Base-by-base conservation (phyloP, 2,113 vertebrate genomes). In the Thryonomys swinderianus region DNA sequence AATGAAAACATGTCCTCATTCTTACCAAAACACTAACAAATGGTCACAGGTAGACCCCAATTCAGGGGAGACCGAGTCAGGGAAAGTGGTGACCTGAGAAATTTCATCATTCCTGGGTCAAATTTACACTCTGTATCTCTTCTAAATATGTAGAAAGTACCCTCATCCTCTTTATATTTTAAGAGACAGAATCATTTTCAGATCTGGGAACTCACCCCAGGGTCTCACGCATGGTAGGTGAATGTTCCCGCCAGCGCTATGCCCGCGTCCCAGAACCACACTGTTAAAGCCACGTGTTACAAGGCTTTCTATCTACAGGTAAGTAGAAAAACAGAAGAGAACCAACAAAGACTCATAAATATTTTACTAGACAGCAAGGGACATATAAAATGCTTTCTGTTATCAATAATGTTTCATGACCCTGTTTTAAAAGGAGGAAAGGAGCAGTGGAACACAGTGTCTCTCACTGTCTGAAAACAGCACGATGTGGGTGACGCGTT, bases 41-140 rank as follows among this genome's bases (percentile, higher is more conserved):
- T 96, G 96, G 95, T 97, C 96, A 95, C 90, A 97, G 91, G 85
- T 83, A 96, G 94, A 98, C 91, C 57, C 27, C 73, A 73, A 93
- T 81, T 2, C 53, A 91, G 83, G 92, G 85, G 87, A 95, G 73
- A 96, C 82, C 97, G 95, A 94, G 88, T 95, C 83, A 97, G 95
- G n/a, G n/a, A 94, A 97, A 51, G 86, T 96, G 97, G 67, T 66
- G 87, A 55, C 90, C 96, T 89, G 48, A 21, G 93, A 96, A 91
- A 96, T 30, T 98, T 96, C 81, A 97, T 96, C 93, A 95, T 67
- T 94, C 96, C 95, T 89, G 96, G 66, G 25, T 71, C 40, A 69
- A 37, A 73, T 40, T 37, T 32, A 45, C 67, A 95, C 59, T 90
- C 64, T 85, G n/a, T 95, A 94, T 94, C 97, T 96, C 61, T 95